Conservation (phyloP, 2,888 invertebrate genomes). For the Homarus gammarus region DNA sequence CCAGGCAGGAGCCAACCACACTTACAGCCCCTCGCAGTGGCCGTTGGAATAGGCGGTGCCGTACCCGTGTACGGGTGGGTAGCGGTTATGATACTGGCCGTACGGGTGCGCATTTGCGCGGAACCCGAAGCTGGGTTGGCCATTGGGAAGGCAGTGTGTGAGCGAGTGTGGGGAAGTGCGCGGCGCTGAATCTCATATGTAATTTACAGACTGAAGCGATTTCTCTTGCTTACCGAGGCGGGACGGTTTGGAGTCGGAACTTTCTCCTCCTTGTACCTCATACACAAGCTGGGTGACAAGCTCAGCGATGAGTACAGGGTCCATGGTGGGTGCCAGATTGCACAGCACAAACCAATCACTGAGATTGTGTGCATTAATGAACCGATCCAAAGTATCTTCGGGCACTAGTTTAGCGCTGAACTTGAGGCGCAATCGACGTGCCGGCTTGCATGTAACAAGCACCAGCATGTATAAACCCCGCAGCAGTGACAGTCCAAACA, state of each 20-base stretch:
- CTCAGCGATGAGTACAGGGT: slow-evolving; percentile 76
- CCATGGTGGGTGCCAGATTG: slow-evolving; percentile 76
- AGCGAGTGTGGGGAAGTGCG: slow-evolving; percentile 76
- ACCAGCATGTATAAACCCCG: slow-evolving; percentile 75
- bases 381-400: slow-evolving; percentile 75
- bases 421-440: slow-evolving; percentile 74
- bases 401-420: slow-evolving; percentile 75
- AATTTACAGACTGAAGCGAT: slow-evolving; percentile 76
- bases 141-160: slow-evolving; percentile 76
- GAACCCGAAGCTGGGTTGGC: slow-evolving; percentile 69
- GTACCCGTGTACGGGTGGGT: slow-evolving; percentile 59
- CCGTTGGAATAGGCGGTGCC: slow-evolving; percentile 68
- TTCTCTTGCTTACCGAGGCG: slow-evolving; percentile 76
- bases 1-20: slow-evolving; percentile 68
- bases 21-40: slow-evolving; percentile 74
- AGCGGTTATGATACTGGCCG: slow-evolving; percentile 61
- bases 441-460: slow-evolving; percentile 75
- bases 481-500: slow-evolving; percentile 75
- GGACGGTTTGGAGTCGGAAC: slow-evolving; percentile 75
- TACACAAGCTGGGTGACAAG: slow-evolving; percentile 76
- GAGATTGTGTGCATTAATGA: slow-evolving; percentile 76
- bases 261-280: slow-evolving; percentile 75
- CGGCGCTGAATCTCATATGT: slow-evolving; percentile 76
- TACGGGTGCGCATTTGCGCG: slow-evolving; percentile 67
- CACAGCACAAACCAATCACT: slow-evolving; percentile 76